Evolutionary conservation across 2,797 vertebrate species (phyloP), one percentile per base, ranked within the genome.

Genomic region (Premnoplex brunnescens): DNA sequence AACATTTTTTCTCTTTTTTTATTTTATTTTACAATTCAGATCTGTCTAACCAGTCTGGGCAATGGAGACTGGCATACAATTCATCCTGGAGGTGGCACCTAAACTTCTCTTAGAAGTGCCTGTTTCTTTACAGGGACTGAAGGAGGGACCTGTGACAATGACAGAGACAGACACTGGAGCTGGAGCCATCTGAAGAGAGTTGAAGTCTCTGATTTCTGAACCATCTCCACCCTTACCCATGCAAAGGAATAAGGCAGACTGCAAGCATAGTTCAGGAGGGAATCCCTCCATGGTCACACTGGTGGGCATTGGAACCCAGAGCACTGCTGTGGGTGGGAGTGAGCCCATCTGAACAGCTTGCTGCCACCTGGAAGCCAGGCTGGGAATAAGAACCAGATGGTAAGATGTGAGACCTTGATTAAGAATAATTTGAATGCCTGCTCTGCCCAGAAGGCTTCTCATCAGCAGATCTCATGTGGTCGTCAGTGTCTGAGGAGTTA

Each of bases 311-410:
- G 52, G 34, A 69, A 46, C 34, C 34, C 91, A 67, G 32, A 63
- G 59, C 30, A 51, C 66, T 67, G 36, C 51, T 1, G 3, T 22
- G 54, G 55, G 67, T 78, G 63, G 72, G 36, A 89, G 18, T 1
- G 0, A 85, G 68, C 30, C 80, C 80, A 49, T 91, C 62, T 62
- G 54, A 89, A 39, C 91, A 90, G 82, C 46, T 95, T 69, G 3
- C 69, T 94, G 39, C 66, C 60, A 68, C 68, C 89, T 96, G 85
- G 54, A 37, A 96, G 39, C 37, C 73, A 55, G 62, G 69, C 69
- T 91, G 74, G 59, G 63, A 76, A 48, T 2, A 3, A 94, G 78
- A 55, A 76, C 16, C 90, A 94, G 73, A 86, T 86, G 89, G 66
- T 64, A 58, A 77, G 62, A 83, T 27, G 73, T 66, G 62, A 88